Evolutionary conservation across 1,140 invertebrate species (phyloP).

Genomic region (Chrysoperla carnea): DNA sequence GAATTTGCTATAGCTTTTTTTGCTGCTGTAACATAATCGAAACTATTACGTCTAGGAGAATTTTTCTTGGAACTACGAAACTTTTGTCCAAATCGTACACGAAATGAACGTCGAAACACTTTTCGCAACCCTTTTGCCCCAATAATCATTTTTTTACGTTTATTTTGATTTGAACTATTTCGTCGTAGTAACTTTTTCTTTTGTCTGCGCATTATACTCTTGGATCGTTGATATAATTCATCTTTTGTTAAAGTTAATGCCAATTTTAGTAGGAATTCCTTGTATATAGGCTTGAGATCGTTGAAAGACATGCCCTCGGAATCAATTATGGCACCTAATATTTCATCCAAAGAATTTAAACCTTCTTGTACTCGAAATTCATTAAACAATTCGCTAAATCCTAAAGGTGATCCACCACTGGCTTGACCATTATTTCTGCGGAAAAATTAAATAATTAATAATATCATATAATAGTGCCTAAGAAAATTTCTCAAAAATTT

Average conservation of each 20-base stretch:
- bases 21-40: slow-evolving; percentile 19
- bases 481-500: no score
- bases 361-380: slow-evolving; percentile 72
- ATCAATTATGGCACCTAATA: slow-evolving; percentile 72
- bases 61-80: slow-evolving; percentile 6
- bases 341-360: slow-evolving; percentile 71
- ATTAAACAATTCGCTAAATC: slow-evolving; percentile 66
- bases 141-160: slow-evolving; percentile 29
- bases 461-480: no score
- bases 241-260: slow-evolving; percentile 76
- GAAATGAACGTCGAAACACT: slow-evolving; percentile 28
- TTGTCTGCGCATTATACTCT: slow-evolving; percentile 72
- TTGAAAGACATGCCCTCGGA: slow-evolving; percentile 84
- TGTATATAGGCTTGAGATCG: slow-evolving; percentile 76
- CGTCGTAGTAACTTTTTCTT: slow-evolving; percentile 41
- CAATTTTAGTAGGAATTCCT: slow-evolving; percentile 72
- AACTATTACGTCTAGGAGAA: slow-evolving; percentile 11
- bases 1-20: slow-evolving; percentile 13
- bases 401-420: slow-evolving; percentile 51
- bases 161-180: slow-evolving; percentile 28
- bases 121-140: slow-evolving; percentile 32
- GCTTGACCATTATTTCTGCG: slow-evolving; percentile 37
- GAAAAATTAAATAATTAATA: slow-evolving; percentile 7
- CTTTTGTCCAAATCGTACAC: slow-evolving; percentile 5
- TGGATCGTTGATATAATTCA: slow-evolving; percentile 74